Evolutionary conservation across 2,113 vertebrate genomes (phyloP).

Genomic region (Gambusia affinis): DNA sequence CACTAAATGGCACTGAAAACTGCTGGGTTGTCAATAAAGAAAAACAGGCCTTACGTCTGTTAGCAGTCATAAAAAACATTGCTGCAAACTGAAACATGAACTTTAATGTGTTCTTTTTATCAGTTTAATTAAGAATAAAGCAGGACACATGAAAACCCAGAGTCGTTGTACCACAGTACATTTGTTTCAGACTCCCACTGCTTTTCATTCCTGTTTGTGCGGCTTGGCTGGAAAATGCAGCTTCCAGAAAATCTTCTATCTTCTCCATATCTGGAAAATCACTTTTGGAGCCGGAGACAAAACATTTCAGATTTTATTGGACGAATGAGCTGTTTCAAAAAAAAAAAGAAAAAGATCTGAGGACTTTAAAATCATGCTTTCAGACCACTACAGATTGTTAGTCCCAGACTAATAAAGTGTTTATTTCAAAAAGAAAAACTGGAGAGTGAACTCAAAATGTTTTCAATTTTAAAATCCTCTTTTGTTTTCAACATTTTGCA

Average conservation of each 20-base stretch:
- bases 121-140: neutral
- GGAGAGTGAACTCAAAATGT: neutral
- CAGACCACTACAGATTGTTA: too few species aligned
- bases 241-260: constrained; percentile 26
- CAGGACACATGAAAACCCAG: neutral
- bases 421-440: neutral
- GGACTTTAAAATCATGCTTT: constrained; percentile 8
- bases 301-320: constrained; percentile 33
- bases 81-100: too few species aligned
- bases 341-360: constrained; percentile 10
- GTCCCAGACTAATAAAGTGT: neutral
- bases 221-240: constrained; percentile 9
- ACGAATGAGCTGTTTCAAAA: constrained; percentile 24
- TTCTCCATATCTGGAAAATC: constrained; percentile 42
- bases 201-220: constrained; percentile 6
- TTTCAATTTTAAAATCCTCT: neutral
- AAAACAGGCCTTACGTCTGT: neutral
- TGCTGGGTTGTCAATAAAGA: too few species aligned
- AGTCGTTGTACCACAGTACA: constrained; percentile 8
- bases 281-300: constrained; percentile 20
- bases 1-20: too few species aligned
- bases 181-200: neutral
- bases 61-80: neutral
- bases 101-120: too few species aligned
- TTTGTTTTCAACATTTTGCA: neutral